Conservation (phyloP, 2,888 invertebrate genomes). For the Zygothrica quintamaculata region DNA sequence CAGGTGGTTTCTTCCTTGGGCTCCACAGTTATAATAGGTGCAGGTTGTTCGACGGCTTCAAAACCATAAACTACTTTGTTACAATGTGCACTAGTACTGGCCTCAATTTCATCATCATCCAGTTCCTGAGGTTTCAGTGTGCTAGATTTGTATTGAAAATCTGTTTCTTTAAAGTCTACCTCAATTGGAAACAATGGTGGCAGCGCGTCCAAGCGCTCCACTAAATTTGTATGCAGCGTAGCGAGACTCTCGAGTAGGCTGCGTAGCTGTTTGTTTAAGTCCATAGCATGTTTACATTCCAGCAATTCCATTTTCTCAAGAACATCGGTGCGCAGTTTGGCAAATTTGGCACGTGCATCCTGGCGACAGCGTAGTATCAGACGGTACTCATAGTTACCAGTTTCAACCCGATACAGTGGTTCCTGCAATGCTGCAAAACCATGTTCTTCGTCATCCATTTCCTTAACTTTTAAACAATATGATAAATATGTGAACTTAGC, state of each 20-base stretch:
- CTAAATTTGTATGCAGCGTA: conserved; percentile 88
- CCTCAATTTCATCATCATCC: conserved; percentile 80
- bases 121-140: conserved; percentile 81
- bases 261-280: conserved; percentile 93
- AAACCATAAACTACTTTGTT: conserved; percentile 67
- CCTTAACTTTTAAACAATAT: conserved; percentile 99
- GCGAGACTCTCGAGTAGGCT: conserved; percentile 94
- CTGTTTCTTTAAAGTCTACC: conserved; percentile 95
- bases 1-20: conserved; percentile 27
- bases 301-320: conserved; percentile 98
- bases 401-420: conserved; percentile 98
- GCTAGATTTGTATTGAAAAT: conserved; percentile 92
- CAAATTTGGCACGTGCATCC: conserved; percentile 94
- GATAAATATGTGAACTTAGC: conserved; percentile 99
- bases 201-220: conserved; percentile 90
- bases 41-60: conserved; percentile 81
- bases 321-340: conserved; percentile 94
- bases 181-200: conserved; percentile 96
- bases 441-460: conserved; percentile 99
- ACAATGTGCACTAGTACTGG: conserved; percentile 23
- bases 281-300: conserved; percentile 99
- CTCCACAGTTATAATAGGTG: conserved; percentile 74
- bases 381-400: conserved; percentile 99
- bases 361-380: conserved; percentile 97
- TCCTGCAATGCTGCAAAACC: conserved; percentile 96